Conservation (phyloP, 2,113 vertebrate species). For the Penelope pileata region DNA sequence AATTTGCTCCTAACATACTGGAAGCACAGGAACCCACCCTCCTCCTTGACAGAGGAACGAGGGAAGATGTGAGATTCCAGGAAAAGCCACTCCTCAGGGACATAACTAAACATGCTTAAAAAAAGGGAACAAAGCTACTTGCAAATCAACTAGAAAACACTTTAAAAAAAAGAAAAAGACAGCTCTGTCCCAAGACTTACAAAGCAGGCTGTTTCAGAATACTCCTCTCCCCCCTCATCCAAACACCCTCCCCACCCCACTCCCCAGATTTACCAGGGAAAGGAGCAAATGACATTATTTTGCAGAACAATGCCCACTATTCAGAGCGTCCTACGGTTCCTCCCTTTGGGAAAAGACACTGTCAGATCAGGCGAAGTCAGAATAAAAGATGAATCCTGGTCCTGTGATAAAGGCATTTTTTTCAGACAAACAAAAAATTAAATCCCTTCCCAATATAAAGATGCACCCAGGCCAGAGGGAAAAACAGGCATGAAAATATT, state of each 20-base stretch:
- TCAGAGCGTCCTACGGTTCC: neutral
- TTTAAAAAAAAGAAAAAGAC: neutral
- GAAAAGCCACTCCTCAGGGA: neutral
- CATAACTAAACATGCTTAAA: neutral
- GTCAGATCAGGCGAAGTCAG: neutral
- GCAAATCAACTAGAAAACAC: neutral
- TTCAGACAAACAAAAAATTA: neutral
- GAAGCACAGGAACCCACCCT: neutral
- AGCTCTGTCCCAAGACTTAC: neutral
- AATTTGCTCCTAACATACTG: neutral
- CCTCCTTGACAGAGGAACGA: neutral
- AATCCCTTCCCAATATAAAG: neutral
- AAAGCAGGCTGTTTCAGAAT: neutral
- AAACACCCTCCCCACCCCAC: no score
- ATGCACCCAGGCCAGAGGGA: neutral
- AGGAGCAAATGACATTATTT: neutral
- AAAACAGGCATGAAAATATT: neutral
- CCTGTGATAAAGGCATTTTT: neutral
- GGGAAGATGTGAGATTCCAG: neutral
- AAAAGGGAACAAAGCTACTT: neutral
- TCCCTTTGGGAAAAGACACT: neutral
- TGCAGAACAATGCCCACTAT: neutral
- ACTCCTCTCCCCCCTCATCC: neutral
- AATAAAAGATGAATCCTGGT: conserved; percentile 1
- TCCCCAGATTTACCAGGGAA: neutral